These are phyloP conservation scores for Schizaphis graminum DNA, from an alignment of 2,888 invertebrate genomes.

Conservation along the genomic window DNA sequence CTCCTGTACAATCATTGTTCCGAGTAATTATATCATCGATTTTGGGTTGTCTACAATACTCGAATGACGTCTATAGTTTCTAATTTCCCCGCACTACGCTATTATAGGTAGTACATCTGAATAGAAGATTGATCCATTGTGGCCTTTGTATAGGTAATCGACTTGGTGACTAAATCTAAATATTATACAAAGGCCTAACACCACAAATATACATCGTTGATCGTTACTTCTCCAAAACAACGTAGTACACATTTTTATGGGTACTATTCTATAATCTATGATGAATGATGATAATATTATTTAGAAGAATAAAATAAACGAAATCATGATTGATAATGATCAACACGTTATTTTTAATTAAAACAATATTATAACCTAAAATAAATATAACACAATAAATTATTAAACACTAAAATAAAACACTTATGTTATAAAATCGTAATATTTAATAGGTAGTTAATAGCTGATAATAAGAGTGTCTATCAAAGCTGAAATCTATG, in stretches of 20 bases:
- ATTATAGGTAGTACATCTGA: not conserved
- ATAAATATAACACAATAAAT: constrained; percentile 61
- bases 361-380: constrained; percentile 63
- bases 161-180: not conserved
- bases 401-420: constrained; percentile 58
- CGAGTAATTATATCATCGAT: not conserved
- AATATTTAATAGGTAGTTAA: constrained; percentile 55
- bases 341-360: constrained; percentile 60
- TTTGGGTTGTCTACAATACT: not conserved
- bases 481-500: constrained; percentile 49
- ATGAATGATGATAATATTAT: not conserved
- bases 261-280: not conserved
- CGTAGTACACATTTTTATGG: not conserved
- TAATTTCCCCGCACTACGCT: not conserved
- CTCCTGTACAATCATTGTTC: not conserved
- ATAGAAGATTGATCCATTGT: not conserved
- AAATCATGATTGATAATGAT: not conserved
- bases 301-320: constrained; percentile 21
- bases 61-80: not conserved
- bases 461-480: constrained; percentile 53
- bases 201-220: no score
- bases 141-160: not conserved
- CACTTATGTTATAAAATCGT: constrained; percentile 53
- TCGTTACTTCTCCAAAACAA: no score
- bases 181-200: no score